Base-by-base conservation (phyloP, 1,140 invertebrate genomes). In the Drosophila pandora region DNA sequence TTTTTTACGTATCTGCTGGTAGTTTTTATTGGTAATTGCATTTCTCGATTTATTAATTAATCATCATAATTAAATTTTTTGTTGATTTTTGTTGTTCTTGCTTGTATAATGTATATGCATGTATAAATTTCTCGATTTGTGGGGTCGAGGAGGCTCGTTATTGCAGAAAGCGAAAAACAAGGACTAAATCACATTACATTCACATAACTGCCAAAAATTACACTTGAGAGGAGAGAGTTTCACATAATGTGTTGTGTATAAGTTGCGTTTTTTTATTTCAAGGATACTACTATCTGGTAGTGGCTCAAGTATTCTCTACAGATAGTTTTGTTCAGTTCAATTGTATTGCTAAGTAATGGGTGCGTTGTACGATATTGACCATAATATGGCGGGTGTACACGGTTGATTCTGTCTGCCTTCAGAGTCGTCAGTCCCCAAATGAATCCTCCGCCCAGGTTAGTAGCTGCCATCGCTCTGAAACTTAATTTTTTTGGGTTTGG, bases 11-110 rank as follows among this genome's bases (percentile, higher is more conserved):
- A 88, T 88, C 87, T 89, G 79, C 79, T 88, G 83, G 83, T 88
- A 88, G 79, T 83, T 88, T 88, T 88, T 87, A 88, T 89, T 88
- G 83, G 83, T 88, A 88, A 84, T 88, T 88, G 83, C 79, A 88
- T 88, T 87, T 83, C 56, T 64, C 47, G 54, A 34, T 74, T 85
- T 77, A 85, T 79, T 88, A 73, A 76, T 88, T 88, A 88, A 88
- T 83, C 65, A 77, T 89, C 79, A 76, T 84, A 83, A 79, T 88
- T 88, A 71, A 41, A 56, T 72, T 79, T 65, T 23, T 69, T 65
- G 63, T 80, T 61, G 64, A 64, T 77, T 71, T 82, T 60, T 67
- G 64, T 67, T 79, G 70, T 77, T 61, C 47, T 69, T 68, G 60
- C 47, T 76, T 74, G 60, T 76, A 67, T 82, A 67, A 17, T 68